Evolutionary conservation across 1,140 invertebrate species (phyloP).

Genomic region (Littorina saxatilis): DNA sequence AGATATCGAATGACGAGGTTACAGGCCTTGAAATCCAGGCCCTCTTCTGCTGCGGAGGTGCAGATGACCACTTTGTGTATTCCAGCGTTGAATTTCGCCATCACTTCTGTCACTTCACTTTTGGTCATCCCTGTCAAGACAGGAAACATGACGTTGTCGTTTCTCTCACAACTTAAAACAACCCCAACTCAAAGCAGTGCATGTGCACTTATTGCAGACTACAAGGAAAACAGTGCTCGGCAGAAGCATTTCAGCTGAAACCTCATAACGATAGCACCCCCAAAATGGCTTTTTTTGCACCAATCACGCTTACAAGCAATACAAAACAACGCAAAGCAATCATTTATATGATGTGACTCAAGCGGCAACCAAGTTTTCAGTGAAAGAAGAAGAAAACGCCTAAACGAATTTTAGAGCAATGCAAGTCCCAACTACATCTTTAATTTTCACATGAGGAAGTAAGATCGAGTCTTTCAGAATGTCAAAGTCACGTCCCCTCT

Average conservation of each 20-base stretch:
- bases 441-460: too few relatives aligned
- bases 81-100: constrained; percentile 59
- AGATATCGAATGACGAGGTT: constrained; percentile 74
- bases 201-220: neutral
- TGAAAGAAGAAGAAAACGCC: too few relatives aligned
- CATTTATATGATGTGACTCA: too few relatives aligned
- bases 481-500: neutral
- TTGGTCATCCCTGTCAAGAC: constrained; percentile 65
- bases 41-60: constrained; percentile 75
- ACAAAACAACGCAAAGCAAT: too few relatives aligned
- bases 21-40: constrained; percentile 72
- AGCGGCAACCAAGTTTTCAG: too few relatives aligned
- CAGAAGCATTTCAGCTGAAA: too few relatives aligned
- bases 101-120: constrained; percentile 56
- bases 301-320: too few relatives aligned
- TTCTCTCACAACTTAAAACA: neutral
- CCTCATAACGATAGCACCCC: too few relatives aligned
- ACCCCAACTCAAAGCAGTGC: neutral
- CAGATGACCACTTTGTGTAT: constrained; percentile 66
- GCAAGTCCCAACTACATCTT: too few relatives aligned
- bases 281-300: too few relatives aligned
- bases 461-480: too few relatives aligned
- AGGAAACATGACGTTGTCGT: neutral
- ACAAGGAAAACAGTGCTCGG: neutral
- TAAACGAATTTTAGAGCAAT: too few relatives aligned